Base-by-base conservation (phyloP, 2,888 invertebrate species). In the Horisme vitalbata region DNA sequence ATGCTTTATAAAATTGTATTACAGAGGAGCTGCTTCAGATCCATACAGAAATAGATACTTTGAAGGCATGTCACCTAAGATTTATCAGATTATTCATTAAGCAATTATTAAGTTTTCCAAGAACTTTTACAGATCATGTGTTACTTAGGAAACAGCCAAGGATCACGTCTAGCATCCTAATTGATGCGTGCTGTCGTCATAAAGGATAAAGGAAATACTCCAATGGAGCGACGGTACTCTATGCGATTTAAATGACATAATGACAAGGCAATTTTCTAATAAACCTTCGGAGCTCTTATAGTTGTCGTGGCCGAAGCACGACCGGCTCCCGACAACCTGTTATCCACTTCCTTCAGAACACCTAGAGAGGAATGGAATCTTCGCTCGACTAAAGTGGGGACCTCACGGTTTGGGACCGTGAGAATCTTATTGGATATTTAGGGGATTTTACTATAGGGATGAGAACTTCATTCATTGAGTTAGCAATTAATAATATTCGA, bases 201-300 rank as follows among this genome's bases (percentile, higher is more conserved):
- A 83, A 79, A 88, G 87, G 86, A 87, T 88, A 83, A 79, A 88
- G 89, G 89, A 89, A 87, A 87, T 87, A 88, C 88, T 84, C 79
- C 80, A 87, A 85, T 88, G 81, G 83, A 88, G 73, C 87, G 88
- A 81, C 87, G 80, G 84, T 78, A 82, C 83, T 88, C 85, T 87
- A 89, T 89, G 89, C 89, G 89, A 89, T 89, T 89, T 89, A 89
- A 89, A 89, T 88, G 88, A 89, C 85, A 89, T 89, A 89, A 89
- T 89, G 89, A 86, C 87, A 63, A 80, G 76, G 83, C 89, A 89
- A 89, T 89, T 88, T 89, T 88, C 89, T 89, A 89, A 89, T 89
- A 89, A 89, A 88, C 89, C 89, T 87, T 88, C 86, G 79, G 79
- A 66, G 74, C 85, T 86, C 80, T 83, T 84, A 80, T 74, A 81